phyloP scores from a whole-genome alignment of 2,888 invertebrate species.

The Chymomyza amoena region DNA sequence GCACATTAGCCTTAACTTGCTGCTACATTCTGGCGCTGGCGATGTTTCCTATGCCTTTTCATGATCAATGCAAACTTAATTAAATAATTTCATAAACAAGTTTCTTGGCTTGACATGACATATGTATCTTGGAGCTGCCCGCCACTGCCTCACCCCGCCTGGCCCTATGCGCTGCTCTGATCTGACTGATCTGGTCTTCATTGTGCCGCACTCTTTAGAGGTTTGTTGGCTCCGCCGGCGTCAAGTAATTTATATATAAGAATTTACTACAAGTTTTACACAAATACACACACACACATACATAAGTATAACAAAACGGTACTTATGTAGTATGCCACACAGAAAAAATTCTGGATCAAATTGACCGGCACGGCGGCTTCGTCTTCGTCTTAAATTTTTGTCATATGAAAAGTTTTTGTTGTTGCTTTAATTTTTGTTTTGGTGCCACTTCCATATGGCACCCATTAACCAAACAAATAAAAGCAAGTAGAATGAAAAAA shows the following conservation, averaged over 20 bases:
- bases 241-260: constrained; percentile 1
- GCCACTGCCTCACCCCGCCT: background rate
- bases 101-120: constrained; percentile 30
- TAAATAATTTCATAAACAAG: constrained; percentile 61
- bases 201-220: background rate
- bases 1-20: constrained; percentile 13
- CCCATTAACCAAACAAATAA: constrained; percentile 1
- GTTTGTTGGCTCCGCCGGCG: background rate
- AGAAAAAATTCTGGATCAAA: background rate
- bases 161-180: background rate
- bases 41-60: constrained; percentile 9
- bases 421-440: constrained; percentile 14
- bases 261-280: background rate
- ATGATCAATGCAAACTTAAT: constrained; percentile 49
- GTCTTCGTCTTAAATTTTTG: background rate
- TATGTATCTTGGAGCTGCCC: background rate
- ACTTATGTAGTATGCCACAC: background rate
- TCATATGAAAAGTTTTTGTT: constrained; percentile 5
- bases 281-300: background rate
- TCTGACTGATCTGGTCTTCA: background rate
- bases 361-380: background rate
- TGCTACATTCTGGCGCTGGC: constrained; percentile 9
- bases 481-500: constrained; percentile 14
- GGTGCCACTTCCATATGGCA: constrained; percentile 28
- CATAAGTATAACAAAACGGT: background rate